phyloP scores from a whole-genome alignment of 2,113 vertebrate genomes.

The Tapirus terrestris region DNA sequence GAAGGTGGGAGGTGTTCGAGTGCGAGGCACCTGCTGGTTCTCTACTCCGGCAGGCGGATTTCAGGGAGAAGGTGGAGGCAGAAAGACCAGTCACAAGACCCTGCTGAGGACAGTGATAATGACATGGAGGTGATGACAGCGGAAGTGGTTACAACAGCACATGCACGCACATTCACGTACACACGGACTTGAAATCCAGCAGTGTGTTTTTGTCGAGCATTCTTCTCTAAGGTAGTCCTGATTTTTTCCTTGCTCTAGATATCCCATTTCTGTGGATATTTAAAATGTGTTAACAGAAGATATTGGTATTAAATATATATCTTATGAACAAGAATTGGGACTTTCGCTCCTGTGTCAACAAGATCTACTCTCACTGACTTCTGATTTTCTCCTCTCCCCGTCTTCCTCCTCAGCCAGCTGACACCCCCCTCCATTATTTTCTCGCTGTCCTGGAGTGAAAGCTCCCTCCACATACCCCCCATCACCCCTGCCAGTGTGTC shows the following conservation, averaged over 20 bases:
- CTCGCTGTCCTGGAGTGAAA: background rate
- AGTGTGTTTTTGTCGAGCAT: background rate
- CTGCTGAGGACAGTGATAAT: accelerated
- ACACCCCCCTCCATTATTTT: background rate
- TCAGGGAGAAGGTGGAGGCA: background rate
- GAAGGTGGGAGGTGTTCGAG: background rate
- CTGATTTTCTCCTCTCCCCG: background rate
- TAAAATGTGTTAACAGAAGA: background rate
- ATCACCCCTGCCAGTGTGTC: background rate
- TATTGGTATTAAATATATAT: background rate
- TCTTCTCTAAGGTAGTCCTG: background rate
- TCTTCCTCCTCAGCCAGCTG: accelerated
- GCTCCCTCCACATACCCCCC: background rate
- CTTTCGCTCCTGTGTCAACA: background rate
- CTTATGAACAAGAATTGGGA: background rate
- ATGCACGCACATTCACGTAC: no score
- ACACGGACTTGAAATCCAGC: background rate
- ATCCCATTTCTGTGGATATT: background rate
- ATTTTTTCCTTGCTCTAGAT: background rate
- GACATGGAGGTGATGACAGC: accelerated
- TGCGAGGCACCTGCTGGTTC: background rate
- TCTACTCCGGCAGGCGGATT: background rate
- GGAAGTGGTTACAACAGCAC: background rate
- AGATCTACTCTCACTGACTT: background rate
- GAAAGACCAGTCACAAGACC: background rate